Conservation (phyloP, 2,113 vertebrate species). For the Eulemur rufifrons region DNA sequence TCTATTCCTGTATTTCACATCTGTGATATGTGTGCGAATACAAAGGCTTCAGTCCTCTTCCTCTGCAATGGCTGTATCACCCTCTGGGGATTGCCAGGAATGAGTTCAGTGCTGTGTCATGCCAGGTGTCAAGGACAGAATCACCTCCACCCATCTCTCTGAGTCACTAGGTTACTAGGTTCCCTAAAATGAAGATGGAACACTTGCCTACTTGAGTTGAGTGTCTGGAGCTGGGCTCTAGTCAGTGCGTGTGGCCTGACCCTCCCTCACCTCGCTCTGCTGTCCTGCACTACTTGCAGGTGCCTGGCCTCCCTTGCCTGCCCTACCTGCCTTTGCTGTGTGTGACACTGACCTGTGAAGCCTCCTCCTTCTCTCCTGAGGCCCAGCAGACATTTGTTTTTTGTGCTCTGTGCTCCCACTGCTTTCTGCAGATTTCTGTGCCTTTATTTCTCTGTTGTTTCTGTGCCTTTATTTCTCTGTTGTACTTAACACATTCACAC, state of each 20-base stretch:
- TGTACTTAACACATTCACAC: neutral
- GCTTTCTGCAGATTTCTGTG: neutral
- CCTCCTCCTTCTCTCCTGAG: neutral
- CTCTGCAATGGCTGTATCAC: neutral
- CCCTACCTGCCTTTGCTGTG: neutral
- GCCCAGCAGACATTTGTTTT: neutral
- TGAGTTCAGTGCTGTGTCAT: neutral
- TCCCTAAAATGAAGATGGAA: neutral
- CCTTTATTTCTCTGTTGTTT: neutral
- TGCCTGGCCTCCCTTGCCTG: neutral
- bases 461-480: neutral
- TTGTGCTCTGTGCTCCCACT: neutral
- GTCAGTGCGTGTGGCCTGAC: neutral
- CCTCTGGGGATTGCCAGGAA: neutral
- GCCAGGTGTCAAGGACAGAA: neutral
- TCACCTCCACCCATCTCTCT: neutral
- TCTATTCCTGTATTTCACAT: neutral
- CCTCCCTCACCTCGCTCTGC: fast-evolving
- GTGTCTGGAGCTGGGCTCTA: neutral
- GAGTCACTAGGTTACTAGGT: neutral
- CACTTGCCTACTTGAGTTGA: neutral
- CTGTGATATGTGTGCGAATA: neutral
- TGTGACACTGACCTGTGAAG: neutral
- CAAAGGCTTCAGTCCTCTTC: neutral
- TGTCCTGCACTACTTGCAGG: neutral